A percentile compares a stretch with the other conserved stretches of the same genome.
These are phyloP conservation scores for Carapus acus DNA, from an alignment of 2,797 vertebrate genomes.

Conservation along the genomic window DNA sequence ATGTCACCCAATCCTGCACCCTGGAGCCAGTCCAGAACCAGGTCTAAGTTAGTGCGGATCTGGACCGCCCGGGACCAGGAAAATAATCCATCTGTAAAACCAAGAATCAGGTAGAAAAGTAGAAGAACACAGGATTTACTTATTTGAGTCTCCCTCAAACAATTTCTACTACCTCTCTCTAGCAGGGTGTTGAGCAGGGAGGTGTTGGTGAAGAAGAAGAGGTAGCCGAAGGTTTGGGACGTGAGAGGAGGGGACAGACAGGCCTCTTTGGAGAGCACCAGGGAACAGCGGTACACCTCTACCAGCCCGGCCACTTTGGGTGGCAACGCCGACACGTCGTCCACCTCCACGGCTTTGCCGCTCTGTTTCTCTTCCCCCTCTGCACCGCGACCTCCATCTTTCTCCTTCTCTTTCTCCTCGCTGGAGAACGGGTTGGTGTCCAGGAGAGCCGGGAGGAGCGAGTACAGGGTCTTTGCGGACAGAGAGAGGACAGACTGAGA, in stretches of 20 bases:
- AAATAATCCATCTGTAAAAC: slow-evolving; percentile 82
- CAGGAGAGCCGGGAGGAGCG: slow-evolving; percentile 84
- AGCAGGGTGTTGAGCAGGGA: slow-evolving; percentile 89
- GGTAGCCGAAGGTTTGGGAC: slow-evolving; percentile 92
- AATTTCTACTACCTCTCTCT: slow-evolving; percentile 77
- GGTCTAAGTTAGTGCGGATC: slow-evolving; percentile 87
- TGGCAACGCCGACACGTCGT: slow-evolving; percentile 78
- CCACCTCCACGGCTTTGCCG: slow-evolving; percentile 68
- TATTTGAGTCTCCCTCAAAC: too few species aligned
- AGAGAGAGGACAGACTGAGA: slow-evolving; percentile 13
- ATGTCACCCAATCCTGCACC: slow-evolving; percentile 88
- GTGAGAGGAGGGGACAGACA: slow-evolving; percentile 86
- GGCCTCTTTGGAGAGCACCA: slow-evolving; percentile 80
- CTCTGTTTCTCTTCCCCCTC: slow-evolving; percentile 53
- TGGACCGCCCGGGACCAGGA: slow-evolving; percentile 91
- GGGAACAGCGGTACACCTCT: slow-evolving; percentile 83
- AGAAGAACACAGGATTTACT: too few species aligned
- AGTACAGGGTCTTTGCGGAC: slow-evolving; percentile 80
- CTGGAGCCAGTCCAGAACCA: slow-evolving; percentile 90
- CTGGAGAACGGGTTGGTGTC: slow-evolving; percentile 88
- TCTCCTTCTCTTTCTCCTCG: slow-evolving; percentile 69
- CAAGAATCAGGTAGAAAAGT: too few species aligned
- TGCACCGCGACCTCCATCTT: slow-evolving; percentile 45
- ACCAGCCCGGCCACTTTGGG: slow-evolving; percentile 80
- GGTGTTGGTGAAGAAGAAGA: slow-evolving; percentile 94